phyloP scores from a whole-genome alignment of 2,888 invertebrate species.

The Clistopyga incitator region DNA sequence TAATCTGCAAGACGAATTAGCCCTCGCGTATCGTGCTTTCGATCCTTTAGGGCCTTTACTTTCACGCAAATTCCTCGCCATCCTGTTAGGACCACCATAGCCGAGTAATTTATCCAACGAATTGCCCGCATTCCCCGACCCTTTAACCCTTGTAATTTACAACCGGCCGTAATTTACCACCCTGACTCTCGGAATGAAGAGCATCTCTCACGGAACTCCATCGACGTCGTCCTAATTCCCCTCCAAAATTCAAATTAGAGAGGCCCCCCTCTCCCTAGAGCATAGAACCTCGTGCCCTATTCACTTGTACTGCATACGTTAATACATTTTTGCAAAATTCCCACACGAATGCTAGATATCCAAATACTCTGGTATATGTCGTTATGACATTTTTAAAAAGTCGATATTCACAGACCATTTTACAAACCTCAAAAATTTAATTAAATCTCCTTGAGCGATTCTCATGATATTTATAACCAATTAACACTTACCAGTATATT shows the following conservation, averaged over 20 bases:
- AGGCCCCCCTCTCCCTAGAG: not conserved
- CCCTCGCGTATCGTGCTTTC: not conserved
- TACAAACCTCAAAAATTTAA: too few relatives aligned
- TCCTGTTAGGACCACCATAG: conserved; percentile 4
- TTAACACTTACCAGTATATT: too few relatives aligned
- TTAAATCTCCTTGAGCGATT: not conserved
- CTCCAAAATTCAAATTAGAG: conserved; percentile 67
- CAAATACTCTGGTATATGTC: conserved; percentile 9
- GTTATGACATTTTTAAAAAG: not conserved
- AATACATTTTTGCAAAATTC: conserved; percentile 6
- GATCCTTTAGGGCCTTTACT: not conserved
- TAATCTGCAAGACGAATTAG: conserved; percentile 21
- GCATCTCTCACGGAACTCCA: conserved; percentile 63
- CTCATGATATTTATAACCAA: too few relatives aligned
- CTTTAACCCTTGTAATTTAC: conserved; percentile 66
- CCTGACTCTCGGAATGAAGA: conserved; percentile 61
- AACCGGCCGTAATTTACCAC: conserved; percentile 58
- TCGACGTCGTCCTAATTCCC: conserved; percentile 67
- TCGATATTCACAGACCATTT: too few relatives aligned
- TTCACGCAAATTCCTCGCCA: conserved; percentile 9
- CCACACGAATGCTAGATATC: not conserved
- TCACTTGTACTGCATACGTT: conserved; percentile 16
- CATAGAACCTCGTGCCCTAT: not conserved
- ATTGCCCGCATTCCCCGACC: conserved; percentile 41
- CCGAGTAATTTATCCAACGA: conserved; percentile 43